Conservation (phyloP, 1,140 invertebrate genomes). For the Drosophila pseudoobscura region DNA sequence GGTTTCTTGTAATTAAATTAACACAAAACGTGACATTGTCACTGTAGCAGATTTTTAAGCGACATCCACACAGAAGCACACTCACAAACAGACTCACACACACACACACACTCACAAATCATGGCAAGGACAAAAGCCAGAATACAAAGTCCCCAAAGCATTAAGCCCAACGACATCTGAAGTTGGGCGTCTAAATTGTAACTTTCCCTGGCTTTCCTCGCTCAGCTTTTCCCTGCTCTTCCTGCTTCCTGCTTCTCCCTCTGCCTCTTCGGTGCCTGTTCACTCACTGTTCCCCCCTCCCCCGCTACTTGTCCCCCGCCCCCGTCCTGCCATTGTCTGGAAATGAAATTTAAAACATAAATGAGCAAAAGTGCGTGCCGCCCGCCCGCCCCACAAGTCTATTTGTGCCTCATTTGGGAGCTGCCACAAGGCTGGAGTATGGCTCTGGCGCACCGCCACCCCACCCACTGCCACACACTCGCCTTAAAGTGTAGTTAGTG, state of each 20-base stretch:
- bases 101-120: constrained; percentile 60
- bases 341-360: constrained; percentile 81
- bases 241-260: not conserved
- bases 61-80: constrained; percentile 45
- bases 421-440: not conserved
- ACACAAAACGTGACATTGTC: constrained; percentile 82
- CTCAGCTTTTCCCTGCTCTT: constrained; percentile 32
- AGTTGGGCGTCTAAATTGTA: constrained; percentile 60
- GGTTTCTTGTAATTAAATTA: constrained; percentile 82
- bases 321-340: constrained; percentile 41
- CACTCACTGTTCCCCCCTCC: not conserved
- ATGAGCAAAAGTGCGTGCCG: constrained; percentile 79
- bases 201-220: constrained; percentile 37
- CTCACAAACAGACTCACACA: constrained; percentile 3
- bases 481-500: constrained; percentile 62
- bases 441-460: not conserved
- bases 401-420: constrained; percentile 52
- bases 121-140: constrained; percentile 58
- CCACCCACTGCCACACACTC: not conserved
- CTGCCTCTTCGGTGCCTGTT: constrained; percentile 21
- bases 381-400: constrained; percentile 40
- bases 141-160: constrained; percentile 59
- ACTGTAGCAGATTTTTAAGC: constrained; percentile 80
- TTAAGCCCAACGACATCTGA: constrained; percentile 45
- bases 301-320: constrained; percentile 5